These are phyloP conservation scores for Dryomyza anilis DNA, from an alignment of 2,888 invertebrate genomes.

Conservation along the genomic window DNA sequence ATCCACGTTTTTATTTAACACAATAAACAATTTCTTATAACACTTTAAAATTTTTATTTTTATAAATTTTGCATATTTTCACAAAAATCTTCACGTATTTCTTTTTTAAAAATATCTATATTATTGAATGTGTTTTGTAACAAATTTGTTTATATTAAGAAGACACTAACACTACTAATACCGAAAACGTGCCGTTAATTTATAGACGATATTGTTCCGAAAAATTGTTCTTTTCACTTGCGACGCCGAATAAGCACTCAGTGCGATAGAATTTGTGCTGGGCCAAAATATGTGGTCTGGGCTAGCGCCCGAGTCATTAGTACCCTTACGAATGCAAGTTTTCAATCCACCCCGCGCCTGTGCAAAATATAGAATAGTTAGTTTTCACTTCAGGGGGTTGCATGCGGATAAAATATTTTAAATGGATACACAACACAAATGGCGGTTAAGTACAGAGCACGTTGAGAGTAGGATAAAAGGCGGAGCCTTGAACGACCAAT, in stretches of 20 bases:
- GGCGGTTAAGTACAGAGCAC: slow-evolving; percentile 27
- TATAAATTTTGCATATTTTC: neutral
- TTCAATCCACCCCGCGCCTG: too few relatives aligned
- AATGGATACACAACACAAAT: slow-evolving; percentile 10
- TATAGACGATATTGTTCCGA: slow-evolving; percentile 1
- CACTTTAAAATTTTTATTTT: too few relatives aligned
- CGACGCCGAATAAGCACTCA: neutral
- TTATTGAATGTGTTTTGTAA: neutral
- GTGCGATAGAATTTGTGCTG: neutral
- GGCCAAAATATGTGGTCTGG: neutral
- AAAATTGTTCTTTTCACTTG: neutral
- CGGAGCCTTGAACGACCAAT: slow-evolving; percentile 22
- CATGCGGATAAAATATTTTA: neutral
- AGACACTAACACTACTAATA: too few relatives aligned
- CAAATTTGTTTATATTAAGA: too few relatives aligned
- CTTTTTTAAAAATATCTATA: neutral
- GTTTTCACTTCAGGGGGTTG: slow-evolving; percentile 3
- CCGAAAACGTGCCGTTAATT: slow-evolving; percentile 34
- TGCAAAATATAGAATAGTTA: too few relatives aligned
- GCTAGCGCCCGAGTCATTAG: too few relatives aligned
- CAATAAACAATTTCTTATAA: too few relatives aligned
- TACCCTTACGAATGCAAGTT: too few relatives aligned
- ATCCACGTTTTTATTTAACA: too few relatives aligned
- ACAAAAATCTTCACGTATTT: neutral
- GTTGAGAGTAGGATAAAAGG: slow-evolving; percentile 12